Conservation (phyloP, 2,113 vertebrate species). For the Casuarius casuarius region DNA sequence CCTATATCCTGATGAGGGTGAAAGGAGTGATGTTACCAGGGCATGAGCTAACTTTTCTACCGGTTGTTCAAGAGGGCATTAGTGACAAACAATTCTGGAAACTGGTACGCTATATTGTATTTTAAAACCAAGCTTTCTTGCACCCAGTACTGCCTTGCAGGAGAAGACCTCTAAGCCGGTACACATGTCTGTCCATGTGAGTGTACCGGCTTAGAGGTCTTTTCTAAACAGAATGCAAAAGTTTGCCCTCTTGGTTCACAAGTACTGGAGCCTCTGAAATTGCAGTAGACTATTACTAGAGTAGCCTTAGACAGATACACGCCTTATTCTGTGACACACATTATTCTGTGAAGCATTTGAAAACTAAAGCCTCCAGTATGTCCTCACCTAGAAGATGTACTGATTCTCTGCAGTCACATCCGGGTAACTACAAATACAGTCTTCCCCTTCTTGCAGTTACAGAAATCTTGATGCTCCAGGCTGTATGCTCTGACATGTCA, state of each 20-base stretch:
- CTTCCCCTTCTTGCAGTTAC: neutral
- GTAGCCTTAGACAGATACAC: rapidly evolving
- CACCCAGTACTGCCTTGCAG: neutral
- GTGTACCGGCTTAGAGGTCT: neutral
- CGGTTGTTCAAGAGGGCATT: neutral
- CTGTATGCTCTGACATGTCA: neutral
- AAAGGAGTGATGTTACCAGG: neutral
- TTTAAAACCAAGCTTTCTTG: neutral
- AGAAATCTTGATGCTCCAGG: neutral
- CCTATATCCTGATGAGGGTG: neutral
- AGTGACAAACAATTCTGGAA: neutral
- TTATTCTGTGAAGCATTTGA: neutral
- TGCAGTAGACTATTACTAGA: neutral
- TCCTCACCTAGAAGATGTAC: neutral
- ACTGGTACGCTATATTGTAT: neutral
- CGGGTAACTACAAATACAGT: neutral
- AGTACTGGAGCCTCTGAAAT: neutral
- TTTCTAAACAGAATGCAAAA: neutral
- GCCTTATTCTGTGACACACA: neutral
- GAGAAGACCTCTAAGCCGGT: too few species aligned
- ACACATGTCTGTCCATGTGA: neutral
- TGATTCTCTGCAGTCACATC: neutral
- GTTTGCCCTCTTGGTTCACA: neutral
- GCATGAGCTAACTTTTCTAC: neutral
- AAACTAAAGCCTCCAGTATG: neutral